phyloP scores from a whole-genome alignment of 2,113 vertebrate genomes.

The Sinosuthora webbiana region DNA sequence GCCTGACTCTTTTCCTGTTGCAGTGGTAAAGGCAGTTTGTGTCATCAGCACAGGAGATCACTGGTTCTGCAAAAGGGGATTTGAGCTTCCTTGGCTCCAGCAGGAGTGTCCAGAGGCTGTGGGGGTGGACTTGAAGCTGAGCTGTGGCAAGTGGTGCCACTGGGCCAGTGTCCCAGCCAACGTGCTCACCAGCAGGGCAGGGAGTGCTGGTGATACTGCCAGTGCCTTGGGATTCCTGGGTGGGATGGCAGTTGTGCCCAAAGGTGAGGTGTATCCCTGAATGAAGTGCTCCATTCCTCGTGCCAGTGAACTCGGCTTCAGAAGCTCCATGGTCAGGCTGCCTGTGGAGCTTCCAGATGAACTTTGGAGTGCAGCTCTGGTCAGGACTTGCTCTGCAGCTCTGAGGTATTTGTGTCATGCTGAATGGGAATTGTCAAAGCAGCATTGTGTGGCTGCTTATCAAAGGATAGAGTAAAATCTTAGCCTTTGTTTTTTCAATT shows the following conservation, averaged over 20 bases:
- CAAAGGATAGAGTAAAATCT: background rate
- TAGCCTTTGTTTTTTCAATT: background rate
- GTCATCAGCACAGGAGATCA: background rate
- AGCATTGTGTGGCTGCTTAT: background rate
- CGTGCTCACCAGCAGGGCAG: background rate
- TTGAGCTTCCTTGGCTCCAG: background rate
- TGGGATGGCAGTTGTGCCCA: background rate
- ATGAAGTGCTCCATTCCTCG: background rate
- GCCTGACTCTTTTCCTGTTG: background rate
- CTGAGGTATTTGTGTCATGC: background rate
- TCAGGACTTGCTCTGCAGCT: background rate
- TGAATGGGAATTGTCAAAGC: background rate
- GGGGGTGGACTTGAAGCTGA: accelerated
- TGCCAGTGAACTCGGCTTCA: background rate
- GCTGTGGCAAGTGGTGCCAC: background rate
- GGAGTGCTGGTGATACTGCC: background rate
- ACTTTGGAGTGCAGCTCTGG: background rate
- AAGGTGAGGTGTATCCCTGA: background rate
- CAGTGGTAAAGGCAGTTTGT: background rate
- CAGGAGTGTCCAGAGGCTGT: background rate
- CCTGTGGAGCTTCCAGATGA: background rate
- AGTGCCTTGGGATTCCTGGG: background rate
- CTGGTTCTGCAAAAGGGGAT: background rate
- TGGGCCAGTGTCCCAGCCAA: background rate
- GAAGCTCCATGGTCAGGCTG: background rate